Conservation (phyloP, 2,113 vertebrate genomes). For the Gracilinanus agilis region DNA sequence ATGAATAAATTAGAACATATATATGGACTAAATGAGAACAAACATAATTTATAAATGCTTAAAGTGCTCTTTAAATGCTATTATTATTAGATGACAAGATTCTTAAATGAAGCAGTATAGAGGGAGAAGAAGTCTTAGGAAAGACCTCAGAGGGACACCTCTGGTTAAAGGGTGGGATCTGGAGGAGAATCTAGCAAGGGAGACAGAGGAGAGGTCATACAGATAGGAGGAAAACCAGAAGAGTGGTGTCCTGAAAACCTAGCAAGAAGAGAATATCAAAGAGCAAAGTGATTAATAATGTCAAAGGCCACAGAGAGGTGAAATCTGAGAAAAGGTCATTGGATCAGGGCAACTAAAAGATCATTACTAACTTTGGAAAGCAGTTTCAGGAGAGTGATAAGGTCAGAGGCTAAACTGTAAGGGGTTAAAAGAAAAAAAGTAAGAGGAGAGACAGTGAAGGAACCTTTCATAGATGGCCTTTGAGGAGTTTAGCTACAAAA, state of each 20-base stretch:
- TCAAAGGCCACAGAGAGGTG: not conserved
- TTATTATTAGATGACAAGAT: not conserved
- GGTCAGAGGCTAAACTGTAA: not conserved
- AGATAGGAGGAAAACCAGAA: not conserved
- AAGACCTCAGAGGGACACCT: not conserved
- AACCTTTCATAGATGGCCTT: not conserved
- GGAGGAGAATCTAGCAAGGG: not conserved
- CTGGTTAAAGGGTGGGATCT: not conserved
- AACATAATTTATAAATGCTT: not conserved
- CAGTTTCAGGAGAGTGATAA: not conserved
- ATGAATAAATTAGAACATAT: not conserved
- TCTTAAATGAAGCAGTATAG: not conserved
- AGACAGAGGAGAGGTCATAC: not conserved
- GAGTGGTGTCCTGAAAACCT: not conserved
- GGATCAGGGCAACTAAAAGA: not conserved
- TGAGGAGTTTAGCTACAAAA: not conserved
- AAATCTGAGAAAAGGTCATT: not conserved
- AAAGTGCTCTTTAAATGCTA: not conserved
- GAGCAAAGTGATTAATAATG: not conserved
- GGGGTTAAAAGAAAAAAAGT: not conserved
- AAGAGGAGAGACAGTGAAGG: not conserved
- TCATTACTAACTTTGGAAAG: not conserved
- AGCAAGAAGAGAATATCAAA: not conserved
- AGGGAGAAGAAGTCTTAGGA: not conserved
- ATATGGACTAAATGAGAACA: not conserved